A percentile compares a stretch with the other conserved stretches of the same genome.
These are phyloP conservation scores for Arctocebus calabarensis DNA, from an alignment of 2,797 vertebrate genomes.

Conservation along the genomic window DNA sequence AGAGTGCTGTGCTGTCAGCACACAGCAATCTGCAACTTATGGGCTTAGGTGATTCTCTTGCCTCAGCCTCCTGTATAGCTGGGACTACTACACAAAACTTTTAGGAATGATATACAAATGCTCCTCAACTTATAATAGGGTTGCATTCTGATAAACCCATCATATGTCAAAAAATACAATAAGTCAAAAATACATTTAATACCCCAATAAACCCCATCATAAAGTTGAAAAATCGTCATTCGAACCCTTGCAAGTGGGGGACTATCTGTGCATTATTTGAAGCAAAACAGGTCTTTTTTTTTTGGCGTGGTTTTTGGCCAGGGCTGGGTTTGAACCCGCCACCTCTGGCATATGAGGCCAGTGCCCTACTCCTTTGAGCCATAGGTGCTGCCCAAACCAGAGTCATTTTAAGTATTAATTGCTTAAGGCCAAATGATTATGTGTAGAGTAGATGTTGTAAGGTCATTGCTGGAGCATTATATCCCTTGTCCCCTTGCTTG, in stretches of 20 bases:
- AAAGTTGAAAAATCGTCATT: not conserved
- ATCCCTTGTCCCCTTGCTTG: not conserved
- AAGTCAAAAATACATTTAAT: not conserved
- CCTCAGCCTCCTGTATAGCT: too few relatives aligned
- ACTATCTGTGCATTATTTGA: not conserved
- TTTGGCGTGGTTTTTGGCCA: too few relatives aligned
- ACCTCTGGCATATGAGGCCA: too few relatives aligned
- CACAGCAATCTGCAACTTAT: too few relatives aligned
- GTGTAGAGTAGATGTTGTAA: not conserved
- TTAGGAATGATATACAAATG: not conserved
- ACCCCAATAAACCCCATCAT: not conserved
- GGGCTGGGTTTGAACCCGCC: too few relatives aligned
- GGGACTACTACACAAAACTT: not conserved
- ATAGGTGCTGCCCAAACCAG: not conserved
- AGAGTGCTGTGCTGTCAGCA: too few relatives aligned
- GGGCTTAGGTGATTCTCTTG: too few relatives aligned
- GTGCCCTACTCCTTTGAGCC: too few relatives aligned
- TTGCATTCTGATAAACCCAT: not conserved
- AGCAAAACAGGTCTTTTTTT: not conserved
- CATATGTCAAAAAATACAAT: not conserved
- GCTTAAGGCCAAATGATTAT: not conserved
- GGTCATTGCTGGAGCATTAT: not conserved
- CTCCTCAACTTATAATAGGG: not conserved
- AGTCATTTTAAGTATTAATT: slow-evolving; percentile 22
- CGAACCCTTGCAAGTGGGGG: not conserved